phyloP scores from a whole-genome alignment of 2,113 vertebrate genomes.

The Coregonus clupeaformis region DNA sequence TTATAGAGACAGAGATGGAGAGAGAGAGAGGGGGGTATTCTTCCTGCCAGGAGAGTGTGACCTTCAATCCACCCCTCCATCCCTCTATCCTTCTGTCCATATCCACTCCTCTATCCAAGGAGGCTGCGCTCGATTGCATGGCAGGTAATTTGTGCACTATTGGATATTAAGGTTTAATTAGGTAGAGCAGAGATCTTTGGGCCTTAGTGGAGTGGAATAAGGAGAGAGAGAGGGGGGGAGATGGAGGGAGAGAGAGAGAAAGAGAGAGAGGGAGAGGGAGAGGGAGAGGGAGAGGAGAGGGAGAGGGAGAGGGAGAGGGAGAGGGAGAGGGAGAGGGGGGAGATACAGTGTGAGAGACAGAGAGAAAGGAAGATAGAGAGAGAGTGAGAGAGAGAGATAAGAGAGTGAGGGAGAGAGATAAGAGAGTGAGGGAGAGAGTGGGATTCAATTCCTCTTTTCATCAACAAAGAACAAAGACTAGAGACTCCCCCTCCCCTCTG shows the following conservation, averaged over 20 bases:
- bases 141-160: slow-evolving; percentile 78
- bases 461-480: slow-evolving; percentile 70
- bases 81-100: slow-evolving; percentile 23
- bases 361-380: slow-evolving; percentile 61
- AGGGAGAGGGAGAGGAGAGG: too few species aligned
- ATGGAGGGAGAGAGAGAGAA: slow-evolving; percentile 35
- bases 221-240: slow-evolving; percentile 38
- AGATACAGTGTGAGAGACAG: too few species aligned
- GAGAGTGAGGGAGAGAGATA: slow-evolving; percentile 7
- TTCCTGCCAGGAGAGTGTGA: slow-evolving; percentile 66
- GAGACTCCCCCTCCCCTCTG: slow-evolving; percentile 9
- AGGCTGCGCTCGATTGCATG: slow-evolving; percentile 63
- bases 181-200: slow-evolving; percentile 74
- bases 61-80: slow-evolving; percentile 69
- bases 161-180: slow-evolving; percentile 82
- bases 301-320: slow-evolving; percentile 10
- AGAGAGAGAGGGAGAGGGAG: slow-evolving; percentile 61
- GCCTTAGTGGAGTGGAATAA: slow-evolving; percentile 74
- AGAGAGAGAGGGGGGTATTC: too few species aligned
- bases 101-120: neutral
- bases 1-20: slow-evolving; percentile 12
- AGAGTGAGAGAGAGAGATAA: slow-evolving; percentile 41
- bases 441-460: slow-evolving; percentile 69
- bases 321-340: slow-evolving; percentile 32
- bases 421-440: slow-evolving; percentile 19